A percentile compares a stretch with the other conserved stretches of the same genome.
These are phyloP conservation scores for Canis aureus DNA, from an alignment of 2,113 vertebrate genomes.

Conservation along the genomic window DNA sequence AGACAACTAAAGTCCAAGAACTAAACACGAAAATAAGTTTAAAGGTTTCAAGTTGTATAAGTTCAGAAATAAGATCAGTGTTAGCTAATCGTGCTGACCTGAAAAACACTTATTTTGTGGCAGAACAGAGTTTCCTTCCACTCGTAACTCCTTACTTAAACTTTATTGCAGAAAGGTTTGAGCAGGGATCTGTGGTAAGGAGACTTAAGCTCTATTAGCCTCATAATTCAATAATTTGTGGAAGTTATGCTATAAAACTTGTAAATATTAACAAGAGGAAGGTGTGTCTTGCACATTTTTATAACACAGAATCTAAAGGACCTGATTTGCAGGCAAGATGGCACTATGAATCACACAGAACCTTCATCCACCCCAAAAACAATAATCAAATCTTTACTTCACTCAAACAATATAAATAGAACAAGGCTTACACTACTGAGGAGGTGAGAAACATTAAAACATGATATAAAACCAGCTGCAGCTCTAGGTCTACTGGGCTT, in stretches of 20 bases:
- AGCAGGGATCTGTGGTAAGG: neutral
- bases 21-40: neutral
- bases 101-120: slow-evolving; percentile 19
- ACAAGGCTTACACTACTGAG: neutral
- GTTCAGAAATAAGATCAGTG: slow-evolving; percentile 23
- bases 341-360: neutral
- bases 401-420: neutral
- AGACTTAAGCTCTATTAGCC: neutral
- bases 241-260: neutral
- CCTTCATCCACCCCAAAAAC: neutral
- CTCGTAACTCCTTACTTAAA: neutral
- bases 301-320: neutral
- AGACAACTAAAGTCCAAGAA: neutral
- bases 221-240: neutral
- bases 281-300: neutral
- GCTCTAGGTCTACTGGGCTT: neutral
- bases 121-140: neutral
- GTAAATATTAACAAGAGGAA: slow-evolving; percentile 3
- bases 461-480: neutral
- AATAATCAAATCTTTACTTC: neutral
- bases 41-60: neutral
- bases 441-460: neutral
- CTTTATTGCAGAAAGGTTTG: neutral
- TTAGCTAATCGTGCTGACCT: neutral
- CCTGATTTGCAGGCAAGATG: neutral